Conservation (phyloP, 1,140 invertebrate genomes). For the Eubasilissa regina region DNA sequence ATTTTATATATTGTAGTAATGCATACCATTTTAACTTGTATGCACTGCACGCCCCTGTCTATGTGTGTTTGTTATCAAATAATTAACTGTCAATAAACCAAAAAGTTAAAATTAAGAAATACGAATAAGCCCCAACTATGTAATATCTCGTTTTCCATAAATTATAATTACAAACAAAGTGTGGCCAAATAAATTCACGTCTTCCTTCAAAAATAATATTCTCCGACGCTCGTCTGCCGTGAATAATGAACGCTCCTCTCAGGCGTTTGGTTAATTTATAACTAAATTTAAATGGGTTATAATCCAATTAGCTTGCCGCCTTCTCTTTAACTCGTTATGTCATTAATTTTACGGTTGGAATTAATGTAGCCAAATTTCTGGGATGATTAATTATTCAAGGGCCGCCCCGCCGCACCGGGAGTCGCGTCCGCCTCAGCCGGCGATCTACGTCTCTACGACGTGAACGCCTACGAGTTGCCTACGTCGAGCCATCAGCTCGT, state of each 20-base stretch:
- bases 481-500: no score
- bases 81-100: no score
- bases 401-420: not conserved
- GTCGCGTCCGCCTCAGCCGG: no score
- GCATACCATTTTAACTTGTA: no score
- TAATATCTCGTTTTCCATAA: no score
- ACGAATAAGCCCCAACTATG: no score
- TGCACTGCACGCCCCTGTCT: no score
- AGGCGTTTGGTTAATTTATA: not conserved
- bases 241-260: not conserved
- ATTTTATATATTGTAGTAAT: no score
- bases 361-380: not conserved
- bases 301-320: not conserved
- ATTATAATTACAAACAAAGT: no score
- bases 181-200: not conserved
- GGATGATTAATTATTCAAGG: not conserved
- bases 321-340: conserved; percentile 6
- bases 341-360: not conserved
- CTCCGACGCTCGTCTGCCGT: not conserved
- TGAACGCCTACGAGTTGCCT: no score
- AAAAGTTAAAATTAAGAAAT: no score
- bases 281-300: conserved; percentile 4
- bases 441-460: not conserved
- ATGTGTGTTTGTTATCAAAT: no score
- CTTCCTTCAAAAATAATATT: not conserved